Evolutionary conservation across 2,888 invertebrate genomes (phyloP), one percentile per base, ranked within the genome.

Genomic region (Notocelia uddmanniana): DNA sequence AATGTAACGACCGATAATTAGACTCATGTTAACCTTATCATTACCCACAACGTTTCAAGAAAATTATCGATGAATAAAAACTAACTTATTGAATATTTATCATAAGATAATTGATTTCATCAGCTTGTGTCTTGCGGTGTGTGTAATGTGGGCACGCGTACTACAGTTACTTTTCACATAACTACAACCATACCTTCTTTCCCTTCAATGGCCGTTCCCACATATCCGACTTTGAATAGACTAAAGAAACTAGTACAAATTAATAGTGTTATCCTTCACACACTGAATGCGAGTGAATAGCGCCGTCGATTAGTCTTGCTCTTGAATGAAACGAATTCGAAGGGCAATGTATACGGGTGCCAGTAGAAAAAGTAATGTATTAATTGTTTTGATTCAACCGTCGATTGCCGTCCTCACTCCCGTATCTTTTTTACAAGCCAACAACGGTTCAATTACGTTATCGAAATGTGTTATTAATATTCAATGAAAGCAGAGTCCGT

Each of bases 111-210:
- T 83, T 82, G 84, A 85, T 83, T 84, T 85, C 81, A 85, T 83
- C 77, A 77, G 74, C 74, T 70, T 74, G 74, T 74, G 74, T 77
- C 74, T 77, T 79, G 80, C 79, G 75, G 78, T 72, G 78, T 77
- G 77, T 79, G 80, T 82, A 83, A 80, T 81, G 81, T 76, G 76
- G 83, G 82, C 85, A 85, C 80, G 83, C 82, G 78, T 79, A 75
- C 78, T 80, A 84, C 85, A 85, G 85, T 87, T 89, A 89, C 87
- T 85, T 87, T 81, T 81, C 77, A 81, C 80, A 85, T 88, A 81
- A 80, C 86, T 86, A 86, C 48, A 62, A 72, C 68, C 62, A 71
- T 64, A 55, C 50, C 69, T 60, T 41, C 57, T 66, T 69, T 67
- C 58, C 68, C 62, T 68, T 26, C 67, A 72, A 72, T 72, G 71